phyloP scores from a whole-genome alignment of 2,797 vertebrate species.

The Sarcoramphus papa region DNA sequence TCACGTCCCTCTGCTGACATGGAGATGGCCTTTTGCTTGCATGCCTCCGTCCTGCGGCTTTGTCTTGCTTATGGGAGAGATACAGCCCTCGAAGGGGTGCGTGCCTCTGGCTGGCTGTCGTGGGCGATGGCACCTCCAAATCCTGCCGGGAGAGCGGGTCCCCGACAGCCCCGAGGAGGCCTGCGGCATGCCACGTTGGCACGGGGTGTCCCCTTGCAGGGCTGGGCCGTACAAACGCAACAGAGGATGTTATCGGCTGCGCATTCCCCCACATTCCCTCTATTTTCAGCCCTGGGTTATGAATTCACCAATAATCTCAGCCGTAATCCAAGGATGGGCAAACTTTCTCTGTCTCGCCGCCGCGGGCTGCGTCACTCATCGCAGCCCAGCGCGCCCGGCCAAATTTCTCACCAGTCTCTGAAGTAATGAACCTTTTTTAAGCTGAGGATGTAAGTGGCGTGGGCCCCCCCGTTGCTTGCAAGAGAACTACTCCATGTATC shows the following conservation, averaged over 20 bases:
- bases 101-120: background rate
- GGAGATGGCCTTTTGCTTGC: background rate
- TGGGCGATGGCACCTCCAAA: background rate
- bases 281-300: background rate
- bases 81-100: background rate
- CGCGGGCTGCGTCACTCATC: background rate
- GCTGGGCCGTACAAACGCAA: background rate
- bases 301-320: background rate
- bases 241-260: background rate
- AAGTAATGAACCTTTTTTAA: background rate
- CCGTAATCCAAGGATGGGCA: background rate
- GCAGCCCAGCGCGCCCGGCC: background rate
- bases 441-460: background rate
- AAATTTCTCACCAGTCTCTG: fast-evolving
- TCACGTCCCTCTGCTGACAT: background rate
- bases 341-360: background rate
- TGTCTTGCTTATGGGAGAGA: background rate
- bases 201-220: background rate
- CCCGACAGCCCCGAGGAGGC: fast-evolving
- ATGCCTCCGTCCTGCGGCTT: background rate
- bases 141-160: background rate
- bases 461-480: background rate
- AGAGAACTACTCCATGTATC: slow-evolving; percentile 79
- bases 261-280: background rate
- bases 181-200: slow-evolving; percentile 36